Conservation (phyloP, 1,140 invertebrate species). For the Nylanderia fulva region DNA sequence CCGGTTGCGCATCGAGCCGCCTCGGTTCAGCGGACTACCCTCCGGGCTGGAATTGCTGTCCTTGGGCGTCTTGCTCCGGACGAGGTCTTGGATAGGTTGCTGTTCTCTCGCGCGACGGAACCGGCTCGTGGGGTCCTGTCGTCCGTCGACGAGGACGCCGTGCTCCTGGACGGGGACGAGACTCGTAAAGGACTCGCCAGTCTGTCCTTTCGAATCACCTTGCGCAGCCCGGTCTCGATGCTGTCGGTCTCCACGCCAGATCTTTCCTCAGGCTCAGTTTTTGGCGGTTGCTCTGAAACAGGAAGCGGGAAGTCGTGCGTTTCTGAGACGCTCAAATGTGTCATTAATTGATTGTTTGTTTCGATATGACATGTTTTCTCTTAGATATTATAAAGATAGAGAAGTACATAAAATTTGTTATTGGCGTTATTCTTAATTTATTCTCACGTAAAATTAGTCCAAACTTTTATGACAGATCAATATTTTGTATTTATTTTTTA, state of each 20-base stretch:
- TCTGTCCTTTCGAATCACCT: constrained; percentile 72
- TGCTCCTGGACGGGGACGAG: constrained; percentile 86
- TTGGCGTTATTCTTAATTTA: background rate
- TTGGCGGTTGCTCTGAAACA: constrained; percentile 82
- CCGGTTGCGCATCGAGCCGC: constrained; percentile 67
- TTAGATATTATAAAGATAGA: background rate
- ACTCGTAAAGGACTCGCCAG: constrained; percentile 86
- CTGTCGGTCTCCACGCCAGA: constrained; percentile 89
- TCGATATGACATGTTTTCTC: background rate
- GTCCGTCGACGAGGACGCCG: constrained; percentile 80
- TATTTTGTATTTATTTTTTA: background rate
- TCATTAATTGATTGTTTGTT: background rate
- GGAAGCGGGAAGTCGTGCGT: background rate
- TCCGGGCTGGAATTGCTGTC: constrained; percentile 83
- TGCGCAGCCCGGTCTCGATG: constrained; percentile 89
- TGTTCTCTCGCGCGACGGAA: constrained; percentile 85
- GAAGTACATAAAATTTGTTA: background rate
- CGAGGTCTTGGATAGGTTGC: constrained; percentile 85
- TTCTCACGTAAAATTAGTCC: background rate
- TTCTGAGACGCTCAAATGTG: background rate
- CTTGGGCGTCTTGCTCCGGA: constrained; percentile 80
- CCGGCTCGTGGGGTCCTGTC: constrained; percentile 84
- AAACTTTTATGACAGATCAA: background rate
- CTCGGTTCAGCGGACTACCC: constrained; percentile 80
- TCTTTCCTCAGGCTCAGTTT: constrained; percentile 83